Evolutionary conservation across 2,797 vertebrate genomes (phyloP).

Genomic region (Percopsis omiscomaycus): DNA sequence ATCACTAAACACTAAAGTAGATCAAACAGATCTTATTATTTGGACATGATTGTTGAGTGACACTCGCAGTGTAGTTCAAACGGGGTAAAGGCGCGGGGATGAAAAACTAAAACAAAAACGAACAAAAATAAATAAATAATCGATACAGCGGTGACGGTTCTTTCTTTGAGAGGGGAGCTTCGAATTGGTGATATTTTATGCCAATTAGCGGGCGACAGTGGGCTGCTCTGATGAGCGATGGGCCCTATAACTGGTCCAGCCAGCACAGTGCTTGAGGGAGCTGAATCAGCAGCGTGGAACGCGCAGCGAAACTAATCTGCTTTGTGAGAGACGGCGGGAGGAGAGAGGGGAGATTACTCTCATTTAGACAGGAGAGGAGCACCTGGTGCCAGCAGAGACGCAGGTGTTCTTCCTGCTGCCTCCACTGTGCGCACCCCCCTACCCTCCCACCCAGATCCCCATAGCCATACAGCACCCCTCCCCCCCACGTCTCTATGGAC

Average conservation of each 20-base stretch:
- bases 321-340: conserved; percentile 76
- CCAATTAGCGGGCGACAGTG: conserved; percentile 81
- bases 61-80: conserved; percentile 46
- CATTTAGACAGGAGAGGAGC: conserved; percentile 76
- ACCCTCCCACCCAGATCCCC: conserved; percentile 42
- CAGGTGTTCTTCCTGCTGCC: conserved; percentile 76
- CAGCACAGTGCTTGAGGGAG: conserved; percentile 73
- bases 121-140: conserved; percentile 46
- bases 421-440: conserved; percentile 50
- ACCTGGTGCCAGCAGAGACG: conserved; percentile 78
- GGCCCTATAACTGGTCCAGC: conserved; percentile 69
- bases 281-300: conserved; percentile 77
- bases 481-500: conserved; percentile 20
- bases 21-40: conserved; percentile 12
- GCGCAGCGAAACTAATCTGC: conserved; percentile 75
- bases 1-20: conserved; percentile 18
- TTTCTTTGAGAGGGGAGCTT: conserved; percentile 64
- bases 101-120: neutral
- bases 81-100: conserved; percentile 1
- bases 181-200: conserved; percentile 83
- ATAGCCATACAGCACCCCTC: conserved; percentile 61
- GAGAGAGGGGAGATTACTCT: conserved; percentile 73
- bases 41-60: conserved; percentile 38
- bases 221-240: conserved; percentile 74
- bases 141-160: conserved; percentile 63